A percentile compares a stretch with the other conserved stretches of the same genome.
Evolutionary conservation across 2,113 vertebrate genomes (phyloP).

Genomic region (Ochotona princeps): DNA sequence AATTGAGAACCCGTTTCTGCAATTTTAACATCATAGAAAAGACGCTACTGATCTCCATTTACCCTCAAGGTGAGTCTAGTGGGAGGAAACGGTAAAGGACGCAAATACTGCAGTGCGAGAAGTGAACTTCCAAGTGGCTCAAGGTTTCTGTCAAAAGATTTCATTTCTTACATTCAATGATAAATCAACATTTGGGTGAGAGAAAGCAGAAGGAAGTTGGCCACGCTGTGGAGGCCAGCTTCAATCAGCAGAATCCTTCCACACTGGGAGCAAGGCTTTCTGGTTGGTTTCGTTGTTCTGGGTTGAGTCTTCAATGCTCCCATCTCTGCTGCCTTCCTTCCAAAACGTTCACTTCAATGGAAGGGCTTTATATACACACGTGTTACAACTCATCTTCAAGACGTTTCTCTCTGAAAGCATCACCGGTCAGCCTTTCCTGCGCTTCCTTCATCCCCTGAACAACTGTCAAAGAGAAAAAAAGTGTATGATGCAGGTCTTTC

Average conservation of each 20-base stretch:
- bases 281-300: slow-evolving; percentile 55
- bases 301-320: slow-evolving; percentile 42
- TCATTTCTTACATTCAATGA: slow-evolving; percentile 62
- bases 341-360: slow-evolving; percentile 28
- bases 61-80: slow-evolving; percentile 37
- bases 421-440: slow-evolving; percentile 95
- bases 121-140: slow-evolving; percentile 65
- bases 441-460: slow-evolving; percentile 96
- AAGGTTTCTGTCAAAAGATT: slow-evolving; percentile 55
- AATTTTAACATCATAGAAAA: slow-evolving; percentile 60
- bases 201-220: slow-evolving; percentile 12
- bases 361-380: background rate
- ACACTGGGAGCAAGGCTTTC: slow-evolving; percentile 74
- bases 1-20: slow-evolving; percentile 3
- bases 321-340: slow-evolving; percentile 46
- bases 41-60: slow-evolving; percentile 15
- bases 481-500: background rate
- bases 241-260: slow-evolving; percentile 42
- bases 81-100: slow-evolving; percentile 44
- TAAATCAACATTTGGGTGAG: slow-evolving; percentile 30
- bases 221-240: background rate
- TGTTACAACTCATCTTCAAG: slow-evolving; percentile 94
- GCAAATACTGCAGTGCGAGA: slow-evolving; percentile 49
- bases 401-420: slow-evolving; percentile 91
- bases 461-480: slow-evolving; percentile 85